Evolutionary conservation across 2,113 vertebrate species (phyloP), one percentile per base, ranked within the genome.

Genomic region (Canis aureus): DNA sequence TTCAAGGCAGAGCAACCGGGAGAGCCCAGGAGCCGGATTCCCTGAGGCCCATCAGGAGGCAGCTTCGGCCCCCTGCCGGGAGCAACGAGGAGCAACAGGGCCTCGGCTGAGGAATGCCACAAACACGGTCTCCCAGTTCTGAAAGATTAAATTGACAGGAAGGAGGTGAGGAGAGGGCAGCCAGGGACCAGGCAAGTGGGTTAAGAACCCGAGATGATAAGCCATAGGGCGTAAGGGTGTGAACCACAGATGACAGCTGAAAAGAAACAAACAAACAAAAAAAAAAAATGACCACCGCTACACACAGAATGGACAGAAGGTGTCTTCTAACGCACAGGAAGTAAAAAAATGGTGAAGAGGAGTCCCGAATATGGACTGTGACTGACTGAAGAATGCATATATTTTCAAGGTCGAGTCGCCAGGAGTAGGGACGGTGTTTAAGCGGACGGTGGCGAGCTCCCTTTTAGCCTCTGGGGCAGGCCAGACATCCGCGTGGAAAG

Each of bases 51-150:
- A n/a, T 13, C 16, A 43, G 51, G 25, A 32, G 29, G 57, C 55
- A 35, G 62, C 51, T 15, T 15, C 23, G 0, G 60, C 67, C 13
- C 12, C 55, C 25, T 3, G 69, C 12, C 29, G 20, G 3, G 23
- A n/a, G 53, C 51, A 22, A 55, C 0, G 0, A 0, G 1, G 15
- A 23, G 32, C 82, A 74, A 53, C 49, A 27, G 22, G 60, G 55
- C 59, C 35, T 13, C 43, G 10, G 62, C 76, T n/a, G 51, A 55
- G n/a, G 27, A 51, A 16, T 1, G 12, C 32, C 38, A 22, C 43
- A 59, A 64, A 51, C 53, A 57, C 49, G 11, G 57, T 13, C n/a
- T 22, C 25, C 29, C 73, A 25, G 20, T 59, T 59, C 7, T 59
- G 69, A 80, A 49, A 59, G 25, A 38, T 32, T 25, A 64, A 62